Evolutionary conservation across 2,113 vertebrate genomes (phyloP).

Genomic region (Urocitellus parryii): DNA sequence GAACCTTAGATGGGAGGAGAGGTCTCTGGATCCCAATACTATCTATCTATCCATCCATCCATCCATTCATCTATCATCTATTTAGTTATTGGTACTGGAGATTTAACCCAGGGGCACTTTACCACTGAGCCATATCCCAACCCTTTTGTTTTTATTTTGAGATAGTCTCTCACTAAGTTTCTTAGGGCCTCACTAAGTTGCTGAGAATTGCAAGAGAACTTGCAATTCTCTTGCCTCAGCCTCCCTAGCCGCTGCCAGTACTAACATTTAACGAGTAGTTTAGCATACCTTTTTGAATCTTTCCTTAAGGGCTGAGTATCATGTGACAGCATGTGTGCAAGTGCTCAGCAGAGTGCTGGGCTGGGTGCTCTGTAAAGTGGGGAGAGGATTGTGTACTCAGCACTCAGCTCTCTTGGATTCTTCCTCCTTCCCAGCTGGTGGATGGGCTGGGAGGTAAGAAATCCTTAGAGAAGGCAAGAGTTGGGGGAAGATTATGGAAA

Average conservation of each 20-base stretch:
- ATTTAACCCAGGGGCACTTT: no score
- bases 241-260: no score
- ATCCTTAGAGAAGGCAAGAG: neutral
- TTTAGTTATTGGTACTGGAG: no score
- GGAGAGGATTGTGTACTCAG: neutral
- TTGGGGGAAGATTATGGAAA: neutral
- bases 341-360: neutral
- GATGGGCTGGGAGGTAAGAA: neutral
- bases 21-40: neutral
- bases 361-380: neutral
- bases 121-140: no score
- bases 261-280: neutral
- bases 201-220: no score
- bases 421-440: neutral
- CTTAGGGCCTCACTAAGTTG: no score
- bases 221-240: no score
- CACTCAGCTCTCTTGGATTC: neutral
- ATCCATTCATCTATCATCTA: no score
- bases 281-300: neutral
- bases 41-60: no score
- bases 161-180: no score
- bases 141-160: no score
- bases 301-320: neutral
- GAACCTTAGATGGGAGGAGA: neutral
- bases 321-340: neutral